Base-by-base conservation (phyloP, 2,113 vertebrate species). In the Petaurus breviceps region DNA sequence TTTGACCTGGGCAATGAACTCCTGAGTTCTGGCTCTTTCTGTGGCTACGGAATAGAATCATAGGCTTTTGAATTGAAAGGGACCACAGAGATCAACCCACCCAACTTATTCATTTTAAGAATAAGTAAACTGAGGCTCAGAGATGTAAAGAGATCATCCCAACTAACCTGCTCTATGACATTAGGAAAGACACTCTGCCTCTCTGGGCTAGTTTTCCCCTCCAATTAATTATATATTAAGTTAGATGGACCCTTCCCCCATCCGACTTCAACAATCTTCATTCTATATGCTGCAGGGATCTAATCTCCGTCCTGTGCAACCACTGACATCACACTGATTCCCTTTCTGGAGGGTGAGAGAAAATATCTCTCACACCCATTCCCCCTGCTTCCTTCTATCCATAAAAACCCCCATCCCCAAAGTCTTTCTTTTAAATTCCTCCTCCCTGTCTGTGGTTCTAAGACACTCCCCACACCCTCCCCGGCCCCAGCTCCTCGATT, bases 1-100 rank as follows among this genome's bases (percentile, higher is more conserved):
- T 84, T 84, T 84, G 68, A 31, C 90, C 92, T 92, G 49, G 90
- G 25, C 23, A 89, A 95, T 37, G 16, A 94, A 92, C 26, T 92
- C 93, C 3, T 84, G 68, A 84, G 68, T 84, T 84, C 37, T 84
- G 68, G 22, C 68, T 84, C 26, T 61, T 8, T 84, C 19, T 6
- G 37, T 43, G 1, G 68, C 68, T 84, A 84, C 7, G 22, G 37
- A 10, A n/a, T n/a, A 77, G 61, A 77, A 19, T 77, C 37, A n/a
- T 19, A n/a, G 37, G 6, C 37, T 77, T n/a, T n/a, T 77, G 4
- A 77, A 43, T n/a, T 22, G 1, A 84, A 68, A 68, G 37, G 61
- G 61, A n/a, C 68, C 68, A 68, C 31, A 77, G 68, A 43, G 68
- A 77, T 77, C 68, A n/a, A 77, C 37, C 3, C 6, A 22, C 5